Conservation (phyloP, 2,797 vertebrate species). For the Alfaro cultratus region DNA sequence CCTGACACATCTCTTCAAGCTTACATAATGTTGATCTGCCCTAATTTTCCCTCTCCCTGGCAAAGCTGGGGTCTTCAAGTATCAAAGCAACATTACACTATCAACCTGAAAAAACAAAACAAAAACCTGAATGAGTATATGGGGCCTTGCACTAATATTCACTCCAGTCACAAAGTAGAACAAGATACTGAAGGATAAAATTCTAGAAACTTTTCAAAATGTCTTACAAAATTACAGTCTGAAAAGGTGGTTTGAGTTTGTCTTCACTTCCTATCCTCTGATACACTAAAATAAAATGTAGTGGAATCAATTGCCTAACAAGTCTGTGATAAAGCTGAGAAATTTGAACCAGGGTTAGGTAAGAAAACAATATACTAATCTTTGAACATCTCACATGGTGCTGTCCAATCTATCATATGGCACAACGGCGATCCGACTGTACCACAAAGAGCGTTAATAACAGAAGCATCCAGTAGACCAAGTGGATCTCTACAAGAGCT, state of each 20-base stretch:
- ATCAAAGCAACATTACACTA: slow-evolving; percentile 60
- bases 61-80: slow-evolving; percentile 63
- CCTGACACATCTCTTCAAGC: slow-evolving; percentile 80
- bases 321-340: neutral
- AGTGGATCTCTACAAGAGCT: neutral
- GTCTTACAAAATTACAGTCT: neutral
- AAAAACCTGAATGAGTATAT: slow-evolving; percentile 50
- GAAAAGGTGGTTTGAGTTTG: neutral
- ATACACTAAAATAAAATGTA: neutral
- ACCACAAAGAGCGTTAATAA: neutral
- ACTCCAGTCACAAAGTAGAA: slow-evolving; percentile 5
- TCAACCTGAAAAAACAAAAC: slow-evolving; percentile 43
- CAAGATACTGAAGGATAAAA: neutral
- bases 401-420: neutral
- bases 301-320: neutral
- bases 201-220: neutral
- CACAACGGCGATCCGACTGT: neutral
- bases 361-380: neutral
- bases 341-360: neutral
- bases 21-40: slow-evolving; percentile 84
- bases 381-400: neutral
- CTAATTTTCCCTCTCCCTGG: slow-evolving; percentile 74
- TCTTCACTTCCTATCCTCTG: neutral
- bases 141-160: slow-evolving; percentile 19
- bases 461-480: neutral